Evolutionary conservation across 2,888 invertebrate species (phyloP).

Genomic region (Ceraclea dissimilis): DNA sequence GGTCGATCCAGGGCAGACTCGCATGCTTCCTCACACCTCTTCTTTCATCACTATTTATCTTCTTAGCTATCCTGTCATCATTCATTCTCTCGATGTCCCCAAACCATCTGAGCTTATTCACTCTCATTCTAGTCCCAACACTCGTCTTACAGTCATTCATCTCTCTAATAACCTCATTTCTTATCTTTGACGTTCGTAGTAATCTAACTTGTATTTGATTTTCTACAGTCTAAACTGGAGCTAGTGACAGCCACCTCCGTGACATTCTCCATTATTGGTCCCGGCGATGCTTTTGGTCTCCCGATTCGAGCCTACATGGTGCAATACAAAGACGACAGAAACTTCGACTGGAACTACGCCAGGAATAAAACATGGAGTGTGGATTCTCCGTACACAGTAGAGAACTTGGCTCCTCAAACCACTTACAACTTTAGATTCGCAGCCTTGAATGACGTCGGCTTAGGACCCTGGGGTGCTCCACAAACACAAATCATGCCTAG

Average conservation of each 20-base stretch:
- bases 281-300: conserved; percentile 65
- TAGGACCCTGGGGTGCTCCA: conserved; percentile 64
- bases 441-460: conserved; percentile 76
- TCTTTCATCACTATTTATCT: too few species aligned
- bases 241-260: conserved; percentile 78
- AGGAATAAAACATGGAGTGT: conserved; percentile 71
- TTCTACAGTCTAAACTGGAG: conserved; percentile 53
- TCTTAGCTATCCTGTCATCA: too few species aligned
- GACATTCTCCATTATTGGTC: conserved; percentile 69
- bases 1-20: too few species aligned
- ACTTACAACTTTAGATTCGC: conserved; percentile 78
- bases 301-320: conserved; percentile 67
- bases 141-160: too few species aligned
- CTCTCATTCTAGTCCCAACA: too few species aligned
- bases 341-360: conserved; percentile 62
- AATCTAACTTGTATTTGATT: too few species aligned
- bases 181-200: too few species aligned
- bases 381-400: conserved; percentile 73
- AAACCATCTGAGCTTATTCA: too few species aligned
- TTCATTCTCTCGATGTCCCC: too few species aligned
- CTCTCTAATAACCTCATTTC: too few species aligned
- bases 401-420: conserved; percentile 67
- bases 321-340: conserved; percentile 64
- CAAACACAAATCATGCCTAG: conserved; percentile 64
- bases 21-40: too few species aligned